phyloP scores from a whole-genome alignment of 2,797 vertebrate species.

The Masticophis lateralis region DNA sequence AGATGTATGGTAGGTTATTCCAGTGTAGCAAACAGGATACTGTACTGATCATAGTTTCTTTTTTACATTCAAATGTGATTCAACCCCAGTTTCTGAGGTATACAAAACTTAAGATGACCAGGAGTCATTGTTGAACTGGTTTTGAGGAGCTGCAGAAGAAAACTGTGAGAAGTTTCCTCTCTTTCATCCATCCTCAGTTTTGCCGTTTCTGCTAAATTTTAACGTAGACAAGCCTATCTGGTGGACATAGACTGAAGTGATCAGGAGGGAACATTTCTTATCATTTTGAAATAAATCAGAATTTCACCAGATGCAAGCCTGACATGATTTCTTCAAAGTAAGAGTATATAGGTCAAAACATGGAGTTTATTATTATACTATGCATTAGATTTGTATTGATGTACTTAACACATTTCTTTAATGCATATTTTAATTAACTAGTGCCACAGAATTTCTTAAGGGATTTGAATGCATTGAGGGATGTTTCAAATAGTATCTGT shows the following conservation, averaged over 20 bases:
- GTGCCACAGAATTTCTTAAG: not conserved
- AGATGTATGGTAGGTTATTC: not conserved
- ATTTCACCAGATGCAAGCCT: not conserved
- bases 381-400: not conserved
- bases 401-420: not conserved
- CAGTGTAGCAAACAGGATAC: not conserved
- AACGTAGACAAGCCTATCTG: not conserved
- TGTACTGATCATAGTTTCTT: not conserved
- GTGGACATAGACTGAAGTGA: not conserved
- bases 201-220: not conserved
- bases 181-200: not conserved
- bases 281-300: not conserved
- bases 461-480: not conserved
- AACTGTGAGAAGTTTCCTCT: not conserved
- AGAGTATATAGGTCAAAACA: not conserved
- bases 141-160: not conserved
- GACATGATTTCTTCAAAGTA: not conserved
- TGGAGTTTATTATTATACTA: not conserved
- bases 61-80: not conserved
- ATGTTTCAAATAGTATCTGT: conserved; percentile 19
- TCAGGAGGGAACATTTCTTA: not conserved
- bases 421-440: not conserved
- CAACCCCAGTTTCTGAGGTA: not conserved
- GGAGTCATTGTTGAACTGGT: not conserved
- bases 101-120: not conserved